phyloP scores from a whole-genome alignment of 2,888 invertebrate genomes.

The Oscheius sp. region DNA sequence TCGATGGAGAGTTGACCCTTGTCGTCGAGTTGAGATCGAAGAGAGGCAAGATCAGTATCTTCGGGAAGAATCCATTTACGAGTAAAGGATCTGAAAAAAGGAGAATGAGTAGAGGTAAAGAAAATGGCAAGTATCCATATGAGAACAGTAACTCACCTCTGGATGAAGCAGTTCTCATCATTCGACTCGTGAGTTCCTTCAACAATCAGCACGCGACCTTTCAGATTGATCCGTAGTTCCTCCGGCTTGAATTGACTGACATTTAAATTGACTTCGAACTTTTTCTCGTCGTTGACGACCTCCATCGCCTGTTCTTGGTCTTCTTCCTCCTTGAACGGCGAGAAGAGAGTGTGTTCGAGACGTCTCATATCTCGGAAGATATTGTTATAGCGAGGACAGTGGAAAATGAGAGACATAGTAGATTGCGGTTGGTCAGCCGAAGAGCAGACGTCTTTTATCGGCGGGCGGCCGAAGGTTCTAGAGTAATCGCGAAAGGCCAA shows the following conservation, averaged over 20 bases:
- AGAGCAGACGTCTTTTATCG: slow-evolving; percentile 4
- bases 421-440: neutral
- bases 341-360: neutral
- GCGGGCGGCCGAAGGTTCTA: neutral
- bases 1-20: slow-evolving; percentile 41
- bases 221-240: slow-evolving; percentile 44
- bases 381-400: neutral
- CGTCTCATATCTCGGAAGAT: neutral
- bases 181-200: slow-evolving; percentile 39
- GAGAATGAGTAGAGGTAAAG: neutral
- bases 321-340: neutral
- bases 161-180: neutral
- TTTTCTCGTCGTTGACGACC: slow-evolving; percentile 34
- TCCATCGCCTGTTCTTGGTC: slow-evolving; percentile 1
- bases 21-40: slow-evolving; percentile 31
- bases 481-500: neutral
- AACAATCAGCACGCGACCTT: slow-evolving; percentile 39
- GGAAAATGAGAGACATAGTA: slow-evolving; percentile 1
- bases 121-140: neutral
- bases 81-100: slow-evolving; percentile 41
- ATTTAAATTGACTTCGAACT: slow-evolving; percentile 40
- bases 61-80: slow-evolving; percentile 40
- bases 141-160: neutral
- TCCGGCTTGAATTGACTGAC: slow-evolving; percentile 45
- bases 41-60: slow-evolving; percentile 35